phyloP scores from a whole-genome alignment of 2,113 vertebrate species.

The Cavia porcellus region DNA sequence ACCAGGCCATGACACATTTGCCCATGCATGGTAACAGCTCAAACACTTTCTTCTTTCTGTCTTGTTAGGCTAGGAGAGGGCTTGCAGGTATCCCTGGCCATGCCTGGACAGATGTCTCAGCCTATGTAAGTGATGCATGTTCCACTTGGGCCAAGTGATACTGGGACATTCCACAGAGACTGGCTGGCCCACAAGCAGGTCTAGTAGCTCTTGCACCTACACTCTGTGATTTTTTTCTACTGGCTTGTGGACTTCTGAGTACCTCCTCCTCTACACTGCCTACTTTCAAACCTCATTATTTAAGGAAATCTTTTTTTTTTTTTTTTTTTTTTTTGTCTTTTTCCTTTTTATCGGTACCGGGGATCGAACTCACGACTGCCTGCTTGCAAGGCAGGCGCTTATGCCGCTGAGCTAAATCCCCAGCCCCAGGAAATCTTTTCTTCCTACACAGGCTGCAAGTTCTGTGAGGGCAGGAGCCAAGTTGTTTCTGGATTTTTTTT shows the following conservation, averaged over 20 bases:
- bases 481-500: not conserved
- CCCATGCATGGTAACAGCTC: not conserved
- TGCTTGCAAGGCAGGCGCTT: no score
- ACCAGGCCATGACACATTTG: not conserved
- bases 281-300: not conserved
- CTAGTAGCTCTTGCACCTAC: not conserved
- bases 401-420: no score
- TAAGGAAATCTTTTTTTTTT: no score
- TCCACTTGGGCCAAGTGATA: slow-evolving; percentile 1
- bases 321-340: no score
- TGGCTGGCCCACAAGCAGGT: not conserved
- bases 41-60: not conserved
- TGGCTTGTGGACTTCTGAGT: not conserved
- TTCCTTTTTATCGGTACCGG: no score
- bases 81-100: not conserved
- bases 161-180: not conserved
- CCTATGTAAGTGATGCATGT: not conserved
- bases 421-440: not conserved
- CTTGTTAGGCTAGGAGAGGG: not conserved
- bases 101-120: not conserved
- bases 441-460: not conserved
- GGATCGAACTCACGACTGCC: no score
- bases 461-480: not conserved
- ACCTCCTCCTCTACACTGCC: not conserved
- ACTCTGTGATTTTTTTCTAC: not conserved